These are phyloP conservation scores for Anguilla japonica DNA, from an alignment of 2,113 vertebrate species.

Conservation along the genomic window DNA sequence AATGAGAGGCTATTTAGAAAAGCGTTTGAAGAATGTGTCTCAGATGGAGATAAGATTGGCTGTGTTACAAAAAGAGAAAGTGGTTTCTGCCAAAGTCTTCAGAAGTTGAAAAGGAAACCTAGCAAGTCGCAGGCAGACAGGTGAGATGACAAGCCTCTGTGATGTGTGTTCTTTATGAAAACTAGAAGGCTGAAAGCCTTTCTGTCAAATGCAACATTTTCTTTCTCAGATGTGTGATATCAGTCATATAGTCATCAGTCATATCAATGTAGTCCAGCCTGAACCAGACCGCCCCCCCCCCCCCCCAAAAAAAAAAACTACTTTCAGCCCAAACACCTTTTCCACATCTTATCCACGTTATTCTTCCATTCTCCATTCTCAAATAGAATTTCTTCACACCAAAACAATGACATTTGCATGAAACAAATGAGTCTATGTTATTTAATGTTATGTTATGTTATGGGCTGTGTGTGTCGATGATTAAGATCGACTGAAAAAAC, in stretches of 20 bases:
- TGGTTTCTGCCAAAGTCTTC: conserved; percentile 50
- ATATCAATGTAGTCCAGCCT: background rate
- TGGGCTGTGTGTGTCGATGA: background rate
- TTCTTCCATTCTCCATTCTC: background rate
- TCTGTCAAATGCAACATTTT: background rate
- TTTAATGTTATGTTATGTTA: background rate
- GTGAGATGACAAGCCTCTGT: background rate
- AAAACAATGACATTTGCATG: background rate
- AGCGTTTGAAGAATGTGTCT: conserved; percentile 65
- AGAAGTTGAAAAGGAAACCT: conserved; percentile 53
- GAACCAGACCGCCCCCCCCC: background rate
- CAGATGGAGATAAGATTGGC: conserved; percentile 73
- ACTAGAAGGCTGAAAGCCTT: background rate
- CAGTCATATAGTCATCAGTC: background rate
- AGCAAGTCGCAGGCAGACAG: background rate
- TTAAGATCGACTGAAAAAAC: background rate
- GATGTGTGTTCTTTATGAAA: conserved; percentile 2
- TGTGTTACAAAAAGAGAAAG: conserved; percentile 57
- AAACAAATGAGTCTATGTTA: background rate
- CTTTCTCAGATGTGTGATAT: background rate
- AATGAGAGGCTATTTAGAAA: conserved; percentile 61
- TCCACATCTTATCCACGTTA: background rate
- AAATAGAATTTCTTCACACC: background rate
- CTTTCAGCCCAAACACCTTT: background rate
- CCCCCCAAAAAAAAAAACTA: background rate